phyloP scores from a whole-genome alignment of 2,888 invertebrate species.

The Lamproptera curius region DNA sequence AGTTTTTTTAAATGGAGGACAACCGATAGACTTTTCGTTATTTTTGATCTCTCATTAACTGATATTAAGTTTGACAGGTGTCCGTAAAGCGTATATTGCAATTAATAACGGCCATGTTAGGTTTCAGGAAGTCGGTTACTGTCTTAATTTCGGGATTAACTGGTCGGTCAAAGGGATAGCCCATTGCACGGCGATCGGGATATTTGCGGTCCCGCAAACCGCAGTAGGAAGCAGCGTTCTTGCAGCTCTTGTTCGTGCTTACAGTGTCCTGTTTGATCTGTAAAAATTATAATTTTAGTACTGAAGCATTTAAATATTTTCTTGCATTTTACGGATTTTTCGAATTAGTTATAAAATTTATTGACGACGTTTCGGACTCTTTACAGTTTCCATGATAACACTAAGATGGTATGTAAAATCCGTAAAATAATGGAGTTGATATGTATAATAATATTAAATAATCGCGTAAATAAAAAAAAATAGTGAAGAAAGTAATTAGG shows the following conservation, averaged over 20 bases:
- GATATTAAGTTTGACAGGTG: constrained; percentile 59
- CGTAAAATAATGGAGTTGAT: too few species aligned
- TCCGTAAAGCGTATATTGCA: constrained; percentile 80
- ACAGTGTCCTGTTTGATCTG: constrained; percentile 74
- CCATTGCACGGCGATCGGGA: constrained; percentile 83
- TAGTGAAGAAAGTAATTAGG: too few species aligned
- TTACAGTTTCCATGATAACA: too few species aligned
- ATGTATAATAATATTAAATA: too few species aligned
- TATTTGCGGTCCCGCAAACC: constrained; percentile 82
- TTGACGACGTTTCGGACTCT: too few species aligned
- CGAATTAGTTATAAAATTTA: too few species aligned
- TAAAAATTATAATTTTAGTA: too few species aligned
- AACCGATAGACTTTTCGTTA: not conserved
- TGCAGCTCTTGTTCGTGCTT: constrained; percentile 80
- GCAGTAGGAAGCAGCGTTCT: constrained; percentile 83
- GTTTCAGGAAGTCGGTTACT: constrained; percentile 83
- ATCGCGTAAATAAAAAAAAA: too few species aligned
- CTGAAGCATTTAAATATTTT: too few species aligned
- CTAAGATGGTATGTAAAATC: too few species aligned
- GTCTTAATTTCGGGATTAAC: constrained; percentile 75
- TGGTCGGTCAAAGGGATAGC: constrained; percentile 88
- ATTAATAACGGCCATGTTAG: constrained; percentile 84
- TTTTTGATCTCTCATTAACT: constrained; percentile 35
- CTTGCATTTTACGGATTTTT: too few species aligned
- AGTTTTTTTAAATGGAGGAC: not conserved